These are phyloP conservation scores for Tipula confusa DNA, from an alignment of 2,888 invertebrate genomes.

Conservation along the genomic window DNA sequence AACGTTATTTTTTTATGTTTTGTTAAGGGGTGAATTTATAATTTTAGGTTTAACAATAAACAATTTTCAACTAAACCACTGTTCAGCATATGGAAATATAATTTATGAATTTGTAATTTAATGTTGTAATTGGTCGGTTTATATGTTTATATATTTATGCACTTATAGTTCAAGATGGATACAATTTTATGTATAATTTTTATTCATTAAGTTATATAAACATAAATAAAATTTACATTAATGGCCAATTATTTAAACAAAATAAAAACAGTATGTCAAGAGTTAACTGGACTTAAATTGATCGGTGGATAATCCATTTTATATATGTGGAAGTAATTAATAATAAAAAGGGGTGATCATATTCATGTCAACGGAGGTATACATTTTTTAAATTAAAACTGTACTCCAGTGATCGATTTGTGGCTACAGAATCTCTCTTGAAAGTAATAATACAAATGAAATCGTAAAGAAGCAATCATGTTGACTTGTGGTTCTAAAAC, in stretches of 20 bases:
- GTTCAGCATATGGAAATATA: slow-evolving; percentile 7
- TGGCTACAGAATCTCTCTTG: no score
- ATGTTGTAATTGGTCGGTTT: slow-evolving; percentile 4
- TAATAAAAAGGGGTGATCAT: no score
- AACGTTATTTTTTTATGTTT: neutral
- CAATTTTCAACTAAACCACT: neutral
- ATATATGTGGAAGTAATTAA: no score
- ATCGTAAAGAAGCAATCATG: no score
- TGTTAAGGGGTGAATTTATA: neutral
- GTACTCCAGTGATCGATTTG: no score
- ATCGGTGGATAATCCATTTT: neutral
- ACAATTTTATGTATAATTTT: neutral
- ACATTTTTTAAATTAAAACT: no score
- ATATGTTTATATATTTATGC: neutral
- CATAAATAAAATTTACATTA: neutral
- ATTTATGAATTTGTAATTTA: slow-evolving; percentile 3
- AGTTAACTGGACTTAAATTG: neutral
- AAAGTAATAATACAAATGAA: no score
- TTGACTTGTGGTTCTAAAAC: no score
- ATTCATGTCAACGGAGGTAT: no score
- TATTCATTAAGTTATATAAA: neutral
- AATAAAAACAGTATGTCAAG: neutral
- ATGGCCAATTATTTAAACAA: neutral
- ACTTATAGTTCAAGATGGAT: neutral
- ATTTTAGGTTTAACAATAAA: neutral